These are phyloP conservation scores for Eledona agricola DNA, from an alignment of 2,888 invertebrate genomes.

Conservation along the genomic window DNA sequence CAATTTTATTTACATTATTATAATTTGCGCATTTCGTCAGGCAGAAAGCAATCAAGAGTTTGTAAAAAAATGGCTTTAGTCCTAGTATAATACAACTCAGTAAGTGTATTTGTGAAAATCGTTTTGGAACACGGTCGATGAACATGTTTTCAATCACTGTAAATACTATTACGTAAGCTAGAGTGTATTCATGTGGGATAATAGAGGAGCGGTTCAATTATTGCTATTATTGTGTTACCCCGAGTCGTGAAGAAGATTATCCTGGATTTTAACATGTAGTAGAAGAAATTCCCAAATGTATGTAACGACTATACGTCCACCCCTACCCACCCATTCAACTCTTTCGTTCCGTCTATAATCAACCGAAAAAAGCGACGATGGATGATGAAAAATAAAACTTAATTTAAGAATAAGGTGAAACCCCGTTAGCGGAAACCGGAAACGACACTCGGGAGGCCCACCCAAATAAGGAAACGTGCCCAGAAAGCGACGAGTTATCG, in stretches of 20 bases:
- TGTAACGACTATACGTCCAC: conserved; percentile 50
- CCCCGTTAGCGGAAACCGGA: conserved; percentile 45
- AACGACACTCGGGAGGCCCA: conserved; percentile 50
- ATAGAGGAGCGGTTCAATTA: conserved; percentile 61
- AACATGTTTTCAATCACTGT: conserved; percentile 62
- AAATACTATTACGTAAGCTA: conserved; percentile 61
- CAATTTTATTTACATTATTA: too few relatives aligned
- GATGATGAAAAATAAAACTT: conserved; percentile 42
- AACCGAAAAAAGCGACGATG: conserved; percentile 11
- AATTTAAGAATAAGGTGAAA: conserved; percentile 47
- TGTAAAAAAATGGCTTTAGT: conserved; percentile 31
- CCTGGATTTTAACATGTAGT: conserved; percentile 58
- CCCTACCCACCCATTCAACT: conserved; percentile 44
- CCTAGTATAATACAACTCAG: conserved; percentile 30
- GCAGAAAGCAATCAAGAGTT: too few relatives aligned
- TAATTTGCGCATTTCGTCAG: too few relatives aligned
- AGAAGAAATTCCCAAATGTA: conserved; percentile 55
- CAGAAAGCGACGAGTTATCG: conserved; percentile 46
- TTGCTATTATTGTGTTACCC: conserved; percentile 60
- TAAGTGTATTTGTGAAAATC: conserved; percentile 42
- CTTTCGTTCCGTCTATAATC: conserved; percentile 31
- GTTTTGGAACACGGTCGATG: conserved; percentile 53
- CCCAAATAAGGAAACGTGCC: conserved; percentile 57
- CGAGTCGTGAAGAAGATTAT: conserved; percentile 58
- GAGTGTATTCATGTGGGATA: conserved; percentile 61